These are phyloP conservation scores for Aplocera efformata DNA, from an alignment of 2,888 invertebrate species.

Conservation along the genomic window DNA sequence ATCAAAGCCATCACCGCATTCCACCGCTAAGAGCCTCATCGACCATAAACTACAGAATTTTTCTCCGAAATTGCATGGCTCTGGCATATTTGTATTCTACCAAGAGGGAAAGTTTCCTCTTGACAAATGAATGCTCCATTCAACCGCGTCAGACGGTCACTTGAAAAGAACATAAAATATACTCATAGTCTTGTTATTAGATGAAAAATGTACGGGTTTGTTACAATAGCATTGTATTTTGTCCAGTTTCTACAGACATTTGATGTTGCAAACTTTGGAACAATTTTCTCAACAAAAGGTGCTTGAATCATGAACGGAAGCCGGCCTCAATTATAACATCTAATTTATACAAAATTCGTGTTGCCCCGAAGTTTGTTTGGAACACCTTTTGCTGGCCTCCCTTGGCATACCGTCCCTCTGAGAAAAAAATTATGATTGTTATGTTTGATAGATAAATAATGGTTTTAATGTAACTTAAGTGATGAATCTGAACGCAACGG, in stretches of 20 bases:
- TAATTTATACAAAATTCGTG: conserved; percentile 10
- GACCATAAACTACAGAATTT: conserved; percentile 14
- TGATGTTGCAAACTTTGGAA: background rate
- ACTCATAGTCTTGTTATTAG: background rate
- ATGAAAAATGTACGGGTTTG: conserved; percentile 1
- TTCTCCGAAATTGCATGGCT: conserved; percentile 16
- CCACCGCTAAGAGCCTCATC: conserved; percentile 5
- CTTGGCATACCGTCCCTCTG: too few relatives aligned
- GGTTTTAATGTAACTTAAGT: too few relatives aligned
- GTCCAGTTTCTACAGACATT: conserved; percentile 1
- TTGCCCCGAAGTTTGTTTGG: conserved; percentile 7
- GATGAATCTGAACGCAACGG: too few relatives aligned
- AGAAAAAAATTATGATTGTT: too few relatives aligned
- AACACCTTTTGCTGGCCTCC: conserved; percentile 9
- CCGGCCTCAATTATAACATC: conserved; percentile 1
- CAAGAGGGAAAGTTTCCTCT: conserved; percentile 12
- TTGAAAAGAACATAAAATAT: conserved; percentile 8
- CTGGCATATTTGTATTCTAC: conserved; percentile 20
- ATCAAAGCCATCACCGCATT: background rate
- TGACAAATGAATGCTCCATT: conserved; percentile 21
- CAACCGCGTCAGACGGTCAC: conserved; percentile 7
- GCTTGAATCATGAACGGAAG: background rate
- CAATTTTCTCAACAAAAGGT: conserved; percentile 1
- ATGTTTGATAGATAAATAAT: too few relatives aligned
- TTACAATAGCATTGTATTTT: background rate